A percentile compares a stretch with the other conserved stretches of the same genome.
Evolutionary conservation across 2,797 vertebrate genomes (phyloP).

Genomic region (Thalassophryne amazonica): DNA sequence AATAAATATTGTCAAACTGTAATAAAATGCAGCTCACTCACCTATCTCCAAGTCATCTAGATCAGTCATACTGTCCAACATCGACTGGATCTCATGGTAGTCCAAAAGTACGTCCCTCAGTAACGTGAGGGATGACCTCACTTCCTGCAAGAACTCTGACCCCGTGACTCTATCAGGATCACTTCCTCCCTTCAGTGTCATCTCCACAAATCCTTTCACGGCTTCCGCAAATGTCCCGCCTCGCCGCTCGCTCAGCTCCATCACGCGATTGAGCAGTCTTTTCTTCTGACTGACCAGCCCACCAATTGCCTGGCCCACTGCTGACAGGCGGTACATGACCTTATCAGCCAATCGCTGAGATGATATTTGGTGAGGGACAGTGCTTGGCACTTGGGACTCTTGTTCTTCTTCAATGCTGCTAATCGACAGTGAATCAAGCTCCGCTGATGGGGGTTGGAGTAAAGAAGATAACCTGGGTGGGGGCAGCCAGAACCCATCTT

Average conservation of each 20-base stretch:
- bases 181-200: conserved; percentile 38
- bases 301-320: conserved; percentile 74
- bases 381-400: conserved; percentile 33
- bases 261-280: conserved; percentile 75
- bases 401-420: conserved; percentile 83
- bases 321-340: conserved; percentile 78
- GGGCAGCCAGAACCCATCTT: conserved; percentile 74
- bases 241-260: conserved; percentile 77
- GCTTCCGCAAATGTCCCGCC: conserved; percentile 68
- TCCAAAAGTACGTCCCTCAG: conserved; percentile 79
- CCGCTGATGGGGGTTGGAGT: conserved; percentile 57
- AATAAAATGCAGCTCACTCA: conserved; percentile 64
- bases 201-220: conserved; percentile 62
- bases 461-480: conserved; percentile 60
- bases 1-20: neutral
- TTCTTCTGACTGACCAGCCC: conserved; percentile 74
- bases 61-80: conserved; percentile 73
- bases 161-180: conserved; percentile 32
- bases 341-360: conserved; percentile 70
- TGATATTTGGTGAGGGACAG: conserved; percentile 23
- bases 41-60: conserved; percentile 68
- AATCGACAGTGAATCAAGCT: conserved; percentile 76
- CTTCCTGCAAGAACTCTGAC: conserved; percentile 82
- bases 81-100: conserved; percentile 67
- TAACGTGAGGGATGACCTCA: conserved; percentile 78